Conservation (phyloP, 2,888 invertebrate genomes). For the Seladonia tumulorum region DNA sequence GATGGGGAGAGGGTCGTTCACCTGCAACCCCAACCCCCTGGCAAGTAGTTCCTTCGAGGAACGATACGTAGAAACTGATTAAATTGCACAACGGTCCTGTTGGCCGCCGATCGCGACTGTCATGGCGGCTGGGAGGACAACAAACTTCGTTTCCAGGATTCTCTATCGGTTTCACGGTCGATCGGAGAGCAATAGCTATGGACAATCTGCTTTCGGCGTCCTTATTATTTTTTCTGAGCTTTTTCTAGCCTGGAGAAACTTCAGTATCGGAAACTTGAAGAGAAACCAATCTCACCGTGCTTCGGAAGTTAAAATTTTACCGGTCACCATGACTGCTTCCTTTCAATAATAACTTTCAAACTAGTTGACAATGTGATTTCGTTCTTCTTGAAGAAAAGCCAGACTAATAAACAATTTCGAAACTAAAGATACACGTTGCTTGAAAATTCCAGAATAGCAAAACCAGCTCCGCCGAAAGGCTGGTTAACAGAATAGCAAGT, state of each 20-base stretch:
- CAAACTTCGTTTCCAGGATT: conserved; percentile 46
- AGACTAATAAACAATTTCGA: background rate
- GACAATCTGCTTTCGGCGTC: background rate
- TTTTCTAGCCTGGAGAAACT: background rate
- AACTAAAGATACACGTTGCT: background rate
- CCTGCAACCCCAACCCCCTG: background rate
- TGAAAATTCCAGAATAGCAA: background rate
- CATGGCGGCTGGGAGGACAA: conserved; percentile 18
- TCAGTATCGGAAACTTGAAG: background rate
- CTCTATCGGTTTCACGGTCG: conserved; percentile 39
- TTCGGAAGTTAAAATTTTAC: too few species aligned
- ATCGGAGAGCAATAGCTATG: background rate
- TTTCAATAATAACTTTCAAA: too few species aligned
- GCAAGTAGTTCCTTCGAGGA: conserved; percentile 7
- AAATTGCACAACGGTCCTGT: conserved; percentile 61
- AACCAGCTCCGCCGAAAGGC: background rate
- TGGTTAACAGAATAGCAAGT: background rate
- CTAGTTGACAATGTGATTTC: too few species aligned
- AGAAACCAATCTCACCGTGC: too few species aligned
- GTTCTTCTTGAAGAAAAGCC: too few species aligned
- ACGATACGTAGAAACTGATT: conserved; percentile 56
- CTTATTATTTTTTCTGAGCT: background rate
- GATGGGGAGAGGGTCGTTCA: conserved; percentile 29
- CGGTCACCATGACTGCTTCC: too few species aligned
- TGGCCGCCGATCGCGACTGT: conserved; percentile 27